Evolutionary conservation across 1,140 invertebrate species (phyloP).

Genomic region (Pristionchus pacificus): DNA sequence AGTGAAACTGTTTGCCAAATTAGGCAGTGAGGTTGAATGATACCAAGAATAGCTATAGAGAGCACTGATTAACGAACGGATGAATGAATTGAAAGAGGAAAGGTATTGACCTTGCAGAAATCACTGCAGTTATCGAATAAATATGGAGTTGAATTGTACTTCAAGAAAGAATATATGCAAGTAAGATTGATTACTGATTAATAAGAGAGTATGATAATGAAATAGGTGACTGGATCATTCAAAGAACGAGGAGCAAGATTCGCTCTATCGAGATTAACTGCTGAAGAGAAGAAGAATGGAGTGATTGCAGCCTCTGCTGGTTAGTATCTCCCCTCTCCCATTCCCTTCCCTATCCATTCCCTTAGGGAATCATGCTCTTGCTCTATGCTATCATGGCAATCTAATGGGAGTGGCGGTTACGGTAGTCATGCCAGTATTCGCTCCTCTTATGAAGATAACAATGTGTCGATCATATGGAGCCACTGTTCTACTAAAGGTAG

Average conservation of each 20-base stretch:
- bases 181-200: no score
- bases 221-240: conserved; percentile 76
- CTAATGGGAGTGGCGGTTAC: conserved; percentile 76
- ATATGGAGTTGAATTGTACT: conserved; percentile 78
- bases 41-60: background rate
- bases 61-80: background rate
- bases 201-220: no score
- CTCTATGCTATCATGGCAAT: conserved; percentile 79
- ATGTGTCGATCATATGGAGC: conserved; percentile 78
- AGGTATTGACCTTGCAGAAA: conserved; percentile 35
- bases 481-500: conserved; percentile 75
- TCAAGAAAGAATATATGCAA: conserved; percentile 89
- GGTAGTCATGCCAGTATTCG: conserved; percentile 85
- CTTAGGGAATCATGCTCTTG: conserved; percentile 80
- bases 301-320: conserved; percentile 81
- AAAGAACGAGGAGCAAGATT: conserved; percentile 86
- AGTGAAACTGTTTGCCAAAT: background rate
- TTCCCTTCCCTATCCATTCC: background rate
- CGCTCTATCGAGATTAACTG: conserved; percentile 71
- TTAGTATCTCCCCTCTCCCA: background rate
- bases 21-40: background rate
- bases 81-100: background rate
- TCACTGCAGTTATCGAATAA: conserved; percentile 66
- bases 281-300: conserved; percentile 70
- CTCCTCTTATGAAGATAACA: conserved; percentile 87